Conservation (phyloP, 2,797 vertebrate genomes). For the Poecile montanus region DNA sequence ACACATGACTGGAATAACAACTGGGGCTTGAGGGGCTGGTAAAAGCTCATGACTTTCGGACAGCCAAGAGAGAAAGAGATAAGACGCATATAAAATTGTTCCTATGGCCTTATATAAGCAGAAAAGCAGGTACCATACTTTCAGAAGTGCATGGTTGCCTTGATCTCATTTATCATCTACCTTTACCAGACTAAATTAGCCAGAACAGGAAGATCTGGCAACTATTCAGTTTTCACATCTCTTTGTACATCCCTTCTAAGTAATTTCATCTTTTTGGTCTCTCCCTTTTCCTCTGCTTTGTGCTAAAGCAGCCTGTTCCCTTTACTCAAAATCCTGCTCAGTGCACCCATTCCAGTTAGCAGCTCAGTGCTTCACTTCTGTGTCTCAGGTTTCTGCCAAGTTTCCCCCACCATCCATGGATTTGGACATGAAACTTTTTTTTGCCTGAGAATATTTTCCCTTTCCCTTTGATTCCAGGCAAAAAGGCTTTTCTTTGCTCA, state of each 20-base stretch:
- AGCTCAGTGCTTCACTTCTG: neutral
- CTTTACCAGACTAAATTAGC: neutral
- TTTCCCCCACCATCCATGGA: neutral
- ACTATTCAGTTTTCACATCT: neutral
- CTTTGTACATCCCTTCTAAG: neutral
- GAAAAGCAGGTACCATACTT: neutral
- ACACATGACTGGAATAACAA: neutral
- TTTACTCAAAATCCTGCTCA: neutral
- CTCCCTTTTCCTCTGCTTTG: neutral
- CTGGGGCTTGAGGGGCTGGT: neutral
- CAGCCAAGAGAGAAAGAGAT: neutral
- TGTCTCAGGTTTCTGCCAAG: neutral
- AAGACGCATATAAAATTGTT: neutral
- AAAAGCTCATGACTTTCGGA: neutral
- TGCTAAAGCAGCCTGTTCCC: neutral
- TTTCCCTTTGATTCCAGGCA: neutral
- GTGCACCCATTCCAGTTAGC: neutral
- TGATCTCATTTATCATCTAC: neutral
- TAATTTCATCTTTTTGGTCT: neutral
- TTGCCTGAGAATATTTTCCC: neutral
- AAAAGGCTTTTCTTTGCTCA: conserved; percentile 13
- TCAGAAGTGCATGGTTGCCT: neutral
- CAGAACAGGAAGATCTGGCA: neutral
- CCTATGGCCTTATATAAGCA: neutral
- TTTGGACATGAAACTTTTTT: neutral